These are phyloP conservation scores for Tupaia chinensis DNA, from an alignment of 2,113 vertebrate genomes.

Conservation along the genomic window DNA sequence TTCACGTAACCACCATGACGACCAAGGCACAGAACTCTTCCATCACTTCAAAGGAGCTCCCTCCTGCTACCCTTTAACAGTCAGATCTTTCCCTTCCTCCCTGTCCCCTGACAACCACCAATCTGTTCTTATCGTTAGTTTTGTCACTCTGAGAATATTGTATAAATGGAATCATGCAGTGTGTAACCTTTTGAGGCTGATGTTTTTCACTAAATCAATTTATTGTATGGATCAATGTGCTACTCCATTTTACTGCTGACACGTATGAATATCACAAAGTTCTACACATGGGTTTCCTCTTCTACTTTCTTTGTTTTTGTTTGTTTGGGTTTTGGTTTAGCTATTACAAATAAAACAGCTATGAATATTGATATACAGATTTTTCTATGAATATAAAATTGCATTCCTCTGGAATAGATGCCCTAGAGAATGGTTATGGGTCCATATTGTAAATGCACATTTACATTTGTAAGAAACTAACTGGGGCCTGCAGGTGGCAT, in stretches of 20 bases:
- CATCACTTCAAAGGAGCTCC: not conserved
- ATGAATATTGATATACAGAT: not conserved
- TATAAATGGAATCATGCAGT: not conserved
- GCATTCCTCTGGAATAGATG: constrained; percentile 25
- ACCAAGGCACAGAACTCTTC: not conserved
- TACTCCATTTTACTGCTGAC: not conserved
- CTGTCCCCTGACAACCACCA: not conserved
- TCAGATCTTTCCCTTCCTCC: not conserved
- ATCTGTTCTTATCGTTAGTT: constrained; percentile 19
- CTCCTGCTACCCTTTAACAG: not conserved
- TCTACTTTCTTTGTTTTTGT: not conserved
- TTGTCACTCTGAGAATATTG: not conserved
- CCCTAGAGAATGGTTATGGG: not conserved
- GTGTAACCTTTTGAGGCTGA: not conserved
- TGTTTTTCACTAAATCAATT: constrained; percentile 1
- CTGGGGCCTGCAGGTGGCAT: too few relatives aligned
- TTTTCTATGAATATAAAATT: constrained; percentile 38
- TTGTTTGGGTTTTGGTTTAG: not conserved
- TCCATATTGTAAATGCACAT: not conserved
- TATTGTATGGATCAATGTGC: not conserved
- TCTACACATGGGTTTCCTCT: not conserved
- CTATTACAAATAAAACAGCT: constrained; percentile 11
- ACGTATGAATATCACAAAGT: not conserved
- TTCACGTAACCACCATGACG: not conserved
- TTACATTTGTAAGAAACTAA: constrained; percentile 6